Conservation (phyloP, 2,113 vertebrate species). For the Notarius lentiginosus region DNA sequence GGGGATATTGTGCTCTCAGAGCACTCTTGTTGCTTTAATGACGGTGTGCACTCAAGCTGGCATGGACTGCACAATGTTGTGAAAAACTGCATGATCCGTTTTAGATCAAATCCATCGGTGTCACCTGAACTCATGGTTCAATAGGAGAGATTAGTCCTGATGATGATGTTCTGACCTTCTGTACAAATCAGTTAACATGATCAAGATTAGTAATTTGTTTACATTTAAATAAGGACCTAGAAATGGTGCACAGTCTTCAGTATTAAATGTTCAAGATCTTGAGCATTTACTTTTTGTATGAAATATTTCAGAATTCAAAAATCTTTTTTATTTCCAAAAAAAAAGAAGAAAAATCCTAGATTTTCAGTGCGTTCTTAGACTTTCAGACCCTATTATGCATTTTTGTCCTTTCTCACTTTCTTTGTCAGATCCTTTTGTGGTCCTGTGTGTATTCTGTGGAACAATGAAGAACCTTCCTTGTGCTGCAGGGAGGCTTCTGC, state of each 20-base stretch:
- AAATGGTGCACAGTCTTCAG: background rate
- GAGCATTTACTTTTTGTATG: background rate
- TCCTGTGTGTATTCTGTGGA: constrained; percentile 22
- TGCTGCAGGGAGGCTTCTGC: background rate
- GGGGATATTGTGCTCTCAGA: too few relatives aligned
- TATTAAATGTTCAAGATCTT: background rate
- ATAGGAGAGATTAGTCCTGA: background rate
- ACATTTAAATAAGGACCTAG: background rate
- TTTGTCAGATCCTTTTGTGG: constrained; percentile 17
- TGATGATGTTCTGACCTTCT: background rate
- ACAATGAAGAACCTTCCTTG: background rate
- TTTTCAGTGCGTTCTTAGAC: background rate
- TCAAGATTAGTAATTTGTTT: background rate
- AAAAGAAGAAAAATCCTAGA: background rate
- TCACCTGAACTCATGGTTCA: background rate
- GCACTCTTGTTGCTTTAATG: too few relatives aligned
- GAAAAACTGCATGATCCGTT: too few relatives aligned
- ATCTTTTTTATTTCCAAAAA: background rate
- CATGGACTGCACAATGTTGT: too few relatives aligned
- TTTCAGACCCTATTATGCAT: background rate
- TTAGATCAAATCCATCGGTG: background rate
- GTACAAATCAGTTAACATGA: background rate
- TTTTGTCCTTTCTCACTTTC: background rate
- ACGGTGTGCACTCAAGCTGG: too few relatives aligned
- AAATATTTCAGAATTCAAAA: background rate